A percentile compares a stretch with the other conserved stretches of the same genome.
phyloP scores from a whole-genome alignment of 1,140 invertebrate genomes.

The Solenopsis invicta region DNA sequence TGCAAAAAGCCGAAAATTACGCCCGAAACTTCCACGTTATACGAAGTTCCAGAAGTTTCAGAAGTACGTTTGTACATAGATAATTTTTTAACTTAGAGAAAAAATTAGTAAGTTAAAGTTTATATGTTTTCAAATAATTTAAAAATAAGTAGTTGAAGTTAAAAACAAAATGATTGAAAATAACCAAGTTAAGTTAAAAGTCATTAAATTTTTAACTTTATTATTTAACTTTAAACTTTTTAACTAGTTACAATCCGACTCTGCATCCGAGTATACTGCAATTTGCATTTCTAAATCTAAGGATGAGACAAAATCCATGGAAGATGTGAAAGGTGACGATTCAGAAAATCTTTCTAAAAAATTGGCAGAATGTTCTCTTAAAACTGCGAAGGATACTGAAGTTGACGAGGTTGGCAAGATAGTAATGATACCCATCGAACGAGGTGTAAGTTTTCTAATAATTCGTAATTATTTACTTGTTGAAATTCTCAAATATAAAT shows the following conservation, averaged over 20 bases:
- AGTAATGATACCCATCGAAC: constrained; percentile 60
- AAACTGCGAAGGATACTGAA: not conserved
- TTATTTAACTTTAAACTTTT: too few relatives aligned
- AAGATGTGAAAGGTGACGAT: not conserved
- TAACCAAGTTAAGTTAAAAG: too few relatives aligned
- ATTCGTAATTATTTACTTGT: not conserved
- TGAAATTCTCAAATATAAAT: constrained; percentile 1
- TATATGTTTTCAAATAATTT: too few relatives aligned
- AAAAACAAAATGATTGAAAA: too few relatives aligned
- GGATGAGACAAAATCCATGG: not conserved
- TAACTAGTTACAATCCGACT: too few relatives aligned
- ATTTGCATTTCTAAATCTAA: not conserved
- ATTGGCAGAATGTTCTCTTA: not conserved
- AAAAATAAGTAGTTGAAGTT: too few relatives aligned
- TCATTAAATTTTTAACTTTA: too few relatives aligned
- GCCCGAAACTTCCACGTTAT: not conserved
- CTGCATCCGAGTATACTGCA: too few relatives aligned
- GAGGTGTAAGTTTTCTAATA: constrained; percentile 56
- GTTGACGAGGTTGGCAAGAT: not conserved
- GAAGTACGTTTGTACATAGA: too few relatives aligned
- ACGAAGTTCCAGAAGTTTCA: too few relatives aligned
- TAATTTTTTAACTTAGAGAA: too few relatives aligned
- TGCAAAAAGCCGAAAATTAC: not conserved
- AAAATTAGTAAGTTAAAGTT: too few relatives aligned
- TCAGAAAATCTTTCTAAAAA: not conserved